phyloP scores from a whole-genome alignment of 1,140 invertebrate species.

The Brachionus asplanchnoidis region DNA sequence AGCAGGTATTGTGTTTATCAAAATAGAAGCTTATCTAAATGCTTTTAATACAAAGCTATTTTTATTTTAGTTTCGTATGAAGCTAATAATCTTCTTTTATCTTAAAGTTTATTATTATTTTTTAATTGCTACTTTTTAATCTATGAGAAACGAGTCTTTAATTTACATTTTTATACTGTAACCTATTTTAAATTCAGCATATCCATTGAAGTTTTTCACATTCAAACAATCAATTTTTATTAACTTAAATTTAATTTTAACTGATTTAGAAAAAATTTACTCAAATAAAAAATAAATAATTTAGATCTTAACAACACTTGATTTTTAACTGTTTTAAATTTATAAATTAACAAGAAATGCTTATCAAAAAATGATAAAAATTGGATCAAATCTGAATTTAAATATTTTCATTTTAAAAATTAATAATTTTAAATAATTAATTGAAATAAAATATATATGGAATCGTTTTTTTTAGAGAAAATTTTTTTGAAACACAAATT shows the following conservation, averaged over 20 bases:
- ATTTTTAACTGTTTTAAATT: too few species aligned
- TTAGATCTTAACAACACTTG: background rate
- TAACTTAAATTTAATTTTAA: background rate
- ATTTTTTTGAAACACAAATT: too few species aligned
- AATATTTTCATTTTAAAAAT: background rate
- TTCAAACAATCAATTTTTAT: too few species aligned
- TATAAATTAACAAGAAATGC: too few species aligned
- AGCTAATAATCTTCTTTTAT: background rate
- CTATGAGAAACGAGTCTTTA: background rate
- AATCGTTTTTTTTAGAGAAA: too few species aligned
- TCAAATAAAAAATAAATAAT: background rate
- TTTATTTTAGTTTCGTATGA: background rate
- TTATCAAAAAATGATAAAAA: background rate
- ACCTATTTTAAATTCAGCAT: background rate
- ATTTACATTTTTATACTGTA: background rate
- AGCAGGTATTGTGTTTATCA: background rate
- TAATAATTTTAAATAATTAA: background rate
- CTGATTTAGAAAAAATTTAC: background rate
- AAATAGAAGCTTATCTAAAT: background rate
- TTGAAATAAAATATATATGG: too few species aligned
- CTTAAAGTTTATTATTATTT: background rate
- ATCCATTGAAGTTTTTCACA: too few species aligned
- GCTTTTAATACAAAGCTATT: background rate
- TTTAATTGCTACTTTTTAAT: background rate
- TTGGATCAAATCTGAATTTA: background rate